A percentile compares a stretch with the other conserved stretches of the same genome.
Conservation (phyloP, 2,797 vertebrate genomes). For the Pseudocheirus occidentalis region DNA sequence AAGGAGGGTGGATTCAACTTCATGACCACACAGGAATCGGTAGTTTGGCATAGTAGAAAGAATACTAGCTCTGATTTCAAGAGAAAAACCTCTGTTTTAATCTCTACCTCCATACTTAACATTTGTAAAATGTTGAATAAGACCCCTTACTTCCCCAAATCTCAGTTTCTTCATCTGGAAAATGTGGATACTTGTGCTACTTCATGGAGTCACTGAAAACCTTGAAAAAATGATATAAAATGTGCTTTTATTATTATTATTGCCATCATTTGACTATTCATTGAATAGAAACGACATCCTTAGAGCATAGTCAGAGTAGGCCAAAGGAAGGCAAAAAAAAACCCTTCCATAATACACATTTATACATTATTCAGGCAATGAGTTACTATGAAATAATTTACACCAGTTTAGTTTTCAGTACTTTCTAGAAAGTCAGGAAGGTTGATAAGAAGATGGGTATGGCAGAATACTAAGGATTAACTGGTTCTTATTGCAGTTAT, state of each 20-base stretch:
- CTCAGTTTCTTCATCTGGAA: slow-evolving; percentile 11
- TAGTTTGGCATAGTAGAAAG: slow-evolving; percentile 1
- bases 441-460: background rate
- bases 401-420: background rate
- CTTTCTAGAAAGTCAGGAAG: background rate
- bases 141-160: background rate
- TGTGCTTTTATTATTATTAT: background rate
- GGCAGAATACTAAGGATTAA: background rate
- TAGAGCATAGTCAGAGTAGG: background rate
- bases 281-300: background rate
- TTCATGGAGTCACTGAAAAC: background rate
- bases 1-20: background rate
- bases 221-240: background rate
- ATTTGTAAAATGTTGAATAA: slow-evolving; percentile 4
- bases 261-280: background rate
- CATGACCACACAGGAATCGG: background rate
- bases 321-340: background rate
- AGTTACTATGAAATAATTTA: background rate
- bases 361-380: background rate
- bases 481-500: background rate
- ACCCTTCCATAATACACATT: background rate
- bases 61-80: background rate
- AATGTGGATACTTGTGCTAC: background rate
- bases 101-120: background rate
- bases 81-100: background rate